Evolutionary conservation across 2,113 vertebrate genomes (phyloP), one percentile per base, ranked within the genome.

Genomic region (Platycercus adscitus): DNA sequence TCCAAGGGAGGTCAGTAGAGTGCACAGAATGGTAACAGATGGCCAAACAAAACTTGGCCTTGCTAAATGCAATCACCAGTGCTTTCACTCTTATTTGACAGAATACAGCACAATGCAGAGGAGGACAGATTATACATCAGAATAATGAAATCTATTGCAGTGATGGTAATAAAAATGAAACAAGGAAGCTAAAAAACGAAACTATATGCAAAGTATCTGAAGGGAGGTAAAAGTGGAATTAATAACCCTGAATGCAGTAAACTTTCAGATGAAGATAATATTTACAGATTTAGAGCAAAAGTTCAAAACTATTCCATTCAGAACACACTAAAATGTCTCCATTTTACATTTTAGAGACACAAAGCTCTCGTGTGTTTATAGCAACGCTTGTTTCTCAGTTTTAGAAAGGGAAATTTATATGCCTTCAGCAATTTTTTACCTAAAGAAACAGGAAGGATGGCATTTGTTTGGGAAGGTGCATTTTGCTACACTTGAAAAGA

Each of bases 21-120:
- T 93, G 92, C 65, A 86, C 88, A 87, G 83, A 86, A 95, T 13
- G 23, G 77, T 92, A 92, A 82, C 95, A 95, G 95, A 96, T 87
- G 93, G 95, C 37, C 69, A 90, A 75, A 88, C 13, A 75, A 90
- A 88, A 93, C 66, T 1, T 53, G 23, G 49, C 63, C 88, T 79
- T 84, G 91, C 78, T 93, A 81, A 91, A 92, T 37, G 18, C 86
- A 95, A 81, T 52, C 70, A 79, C 56, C 37, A 53, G 28, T 37
- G 86, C 49, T 86, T 88, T 92, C 88, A 41, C 55, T 91, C 83
- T 49, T 56, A 37, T 6, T 88, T 80, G 60, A 88, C 24, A 88
- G 86, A 94, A 52, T 25, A 64, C 0, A 0, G 80, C 72, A 79
- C 39, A 49, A 41, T 26, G 28, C 83, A 86, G 69, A 10, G 7